phyloP scores from a whole-genome alignment of 2,113 vertebrate species.

The Alouatta palliata region DNA sequence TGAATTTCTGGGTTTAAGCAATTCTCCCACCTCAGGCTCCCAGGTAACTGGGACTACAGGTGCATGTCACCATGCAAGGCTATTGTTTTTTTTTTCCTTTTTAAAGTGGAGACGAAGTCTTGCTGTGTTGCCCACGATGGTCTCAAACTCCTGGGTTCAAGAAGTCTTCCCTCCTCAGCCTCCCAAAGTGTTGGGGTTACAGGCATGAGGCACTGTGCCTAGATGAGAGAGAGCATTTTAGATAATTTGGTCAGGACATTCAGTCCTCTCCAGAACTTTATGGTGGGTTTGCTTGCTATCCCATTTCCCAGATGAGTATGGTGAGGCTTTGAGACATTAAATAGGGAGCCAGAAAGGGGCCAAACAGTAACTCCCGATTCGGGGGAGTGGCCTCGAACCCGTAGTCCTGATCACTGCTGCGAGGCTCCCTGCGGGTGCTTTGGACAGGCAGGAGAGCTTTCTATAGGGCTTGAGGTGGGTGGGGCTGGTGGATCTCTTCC shows the following conservation, averaged over 20 bases:
- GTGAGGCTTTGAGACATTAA: background rate
- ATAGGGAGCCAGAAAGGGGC: background rate
- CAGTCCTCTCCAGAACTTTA: background rate
- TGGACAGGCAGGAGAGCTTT: background rate
- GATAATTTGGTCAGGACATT: background rate
- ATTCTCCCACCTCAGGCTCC: too few species aligned
- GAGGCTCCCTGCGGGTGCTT: background rate
- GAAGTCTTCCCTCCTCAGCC: too few species aligned
- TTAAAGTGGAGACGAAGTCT: too few species aligned
- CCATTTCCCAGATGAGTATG: background rate
- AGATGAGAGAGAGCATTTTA: background rate
- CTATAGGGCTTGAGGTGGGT: background rate
- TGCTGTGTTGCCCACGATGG: too few species aligned
- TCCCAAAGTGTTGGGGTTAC: too few species aligned
- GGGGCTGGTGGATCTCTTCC: background rate
- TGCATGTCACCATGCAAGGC: too few species aligned
- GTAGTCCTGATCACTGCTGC: background rate
- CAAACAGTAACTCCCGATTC: background rate
- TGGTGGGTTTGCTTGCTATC: background rate
- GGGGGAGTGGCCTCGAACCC: background rate
- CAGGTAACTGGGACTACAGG: too few species aligned
- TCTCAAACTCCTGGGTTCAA: too few species aligned
- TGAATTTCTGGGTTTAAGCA: too few species aligned
- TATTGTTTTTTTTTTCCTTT: too few species aligned
- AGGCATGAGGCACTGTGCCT: too few species aligned